Conservation (phyloP, 2,888 invertebrate genomes). For the Pristionchus maxplancki region DNA sequence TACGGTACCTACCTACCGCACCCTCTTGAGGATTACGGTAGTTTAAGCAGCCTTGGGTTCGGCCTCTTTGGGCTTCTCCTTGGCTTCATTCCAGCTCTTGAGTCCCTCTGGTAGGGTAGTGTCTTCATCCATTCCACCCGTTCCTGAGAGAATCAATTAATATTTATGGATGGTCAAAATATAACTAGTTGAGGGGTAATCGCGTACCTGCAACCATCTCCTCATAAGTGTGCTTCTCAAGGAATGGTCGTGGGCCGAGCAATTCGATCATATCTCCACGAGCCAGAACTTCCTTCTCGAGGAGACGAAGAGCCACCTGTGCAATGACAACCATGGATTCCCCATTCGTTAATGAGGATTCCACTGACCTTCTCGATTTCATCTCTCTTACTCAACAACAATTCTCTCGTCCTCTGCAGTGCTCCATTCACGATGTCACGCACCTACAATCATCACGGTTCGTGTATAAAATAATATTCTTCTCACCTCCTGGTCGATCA, state of each 20-base stretch:
- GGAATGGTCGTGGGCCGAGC: conserved; percentile 93
- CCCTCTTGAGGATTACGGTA: not conserved
- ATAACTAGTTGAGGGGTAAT: no score
- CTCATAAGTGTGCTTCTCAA: conserved; percentile 98
- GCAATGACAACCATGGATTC: not conserved
- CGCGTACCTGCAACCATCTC: conserved; percentile 93
- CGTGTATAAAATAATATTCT: not conserved
- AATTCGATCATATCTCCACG: conserved; percentile 98
- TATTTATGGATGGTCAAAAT: not conserved
- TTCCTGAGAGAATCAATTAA: conserved; percentile 52
- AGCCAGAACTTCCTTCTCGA: conserved; percentile 94
- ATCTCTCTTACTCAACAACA: conserved; percentile 88
- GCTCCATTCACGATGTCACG: conserved; percentile 86
- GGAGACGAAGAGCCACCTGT: conserved; percentile 90
- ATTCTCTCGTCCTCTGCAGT: conserved; percentile 86
- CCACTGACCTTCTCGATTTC: conserved; percentile 87
- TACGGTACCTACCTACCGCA: not conserved
- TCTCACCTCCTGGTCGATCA: conserved; percentile 90
- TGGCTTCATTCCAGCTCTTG: conserved; percentile 89
- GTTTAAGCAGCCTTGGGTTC: conserved; percentile 42
- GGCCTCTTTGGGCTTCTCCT: conserved; percentile 55
- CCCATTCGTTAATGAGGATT: not conserved
- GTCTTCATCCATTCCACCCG: conserved; percentile 97
- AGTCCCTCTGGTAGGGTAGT: conserved; percentile 94
- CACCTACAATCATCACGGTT: conserved; percentile 80